phyloP scores from a whole-genome alignment of 1,140 invertebrate genomes.

The Pomacea maculata region DNA sequence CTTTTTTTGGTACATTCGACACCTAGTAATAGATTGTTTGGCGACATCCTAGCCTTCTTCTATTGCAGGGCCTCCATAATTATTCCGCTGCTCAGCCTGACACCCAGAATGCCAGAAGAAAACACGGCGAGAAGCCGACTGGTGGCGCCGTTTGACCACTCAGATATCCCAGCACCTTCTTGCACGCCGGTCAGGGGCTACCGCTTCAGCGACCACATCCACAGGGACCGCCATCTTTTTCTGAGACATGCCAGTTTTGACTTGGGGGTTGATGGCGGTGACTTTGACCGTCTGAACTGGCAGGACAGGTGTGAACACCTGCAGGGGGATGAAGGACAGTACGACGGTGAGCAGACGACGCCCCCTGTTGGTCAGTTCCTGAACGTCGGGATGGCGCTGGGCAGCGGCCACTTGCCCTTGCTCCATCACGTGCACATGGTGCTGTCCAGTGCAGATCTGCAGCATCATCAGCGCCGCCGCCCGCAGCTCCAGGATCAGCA shows the following conservation, averaged over 20 bases:
- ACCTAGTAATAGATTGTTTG: neutral
- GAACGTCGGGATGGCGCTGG: constrained; percentile 5
- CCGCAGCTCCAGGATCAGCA: neutral
- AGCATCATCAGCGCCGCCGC: neutral
- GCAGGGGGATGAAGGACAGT: too few relatives aligned
- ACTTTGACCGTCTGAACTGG: too few relatives aligned
- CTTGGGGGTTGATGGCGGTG: neutral
- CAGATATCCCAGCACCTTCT: neutral
- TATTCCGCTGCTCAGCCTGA: neutral
- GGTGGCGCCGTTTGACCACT: neutral
- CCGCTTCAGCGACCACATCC: constrained; percentile 29
- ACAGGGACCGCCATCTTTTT: constrained; percentile 26
- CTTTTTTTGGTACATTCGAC: neutral
- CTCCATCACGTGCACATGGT: constrained; percentile 12
- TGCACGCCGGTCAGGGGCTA: constrained; percentile 7
- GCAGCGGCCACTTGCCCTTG: neutral
- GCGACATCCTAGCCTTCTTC: neutral
- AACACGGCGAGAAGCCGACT: neutral
- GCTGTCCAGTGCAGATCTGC: constrained; percentile 9
- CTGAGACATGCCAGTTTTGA: constrained; percentile 13
- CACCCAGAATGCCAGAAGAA: neutral
- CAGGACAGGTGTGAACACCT: too few relatives aligned
- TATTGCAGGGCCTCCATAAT: neutral
- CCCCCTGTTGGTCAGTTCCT: too few relatives aligned
- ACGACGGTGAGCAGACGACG: too few relatives aligned